Percentiles rank a stretch among this genome's conserved stretches.
Evolutionary conservation across 2,888 invertebrate genomes (phyloP).

Genomic region (Hemaris fuciformis): DNA sequence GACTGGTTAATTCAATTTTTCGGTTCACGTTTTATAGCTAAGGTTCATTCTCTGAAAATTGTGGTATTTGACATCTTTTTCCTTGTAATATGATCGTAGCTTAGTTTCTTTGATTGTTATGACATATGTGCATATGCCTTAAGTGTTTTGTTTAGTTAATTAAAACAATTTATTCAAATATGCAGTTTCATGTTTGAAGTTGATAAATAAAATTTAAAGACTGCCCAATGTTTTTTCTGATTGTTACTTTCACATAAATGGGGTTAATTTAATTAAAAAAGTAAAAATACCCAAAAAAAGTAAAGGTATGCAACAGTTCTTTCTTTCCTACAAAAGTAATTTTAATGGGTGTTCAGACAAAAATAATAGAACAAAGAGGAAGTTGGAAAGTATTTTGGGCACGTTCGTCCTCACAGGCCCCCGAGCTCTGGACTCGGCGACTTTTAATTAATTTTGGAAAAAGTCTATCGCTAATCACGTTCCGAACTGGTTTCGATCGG

Average conservation of each 20-base stretch:
- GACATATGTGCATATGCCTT: too few relatives aligned
- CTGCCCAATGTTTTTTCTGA: too few relatives aligned
- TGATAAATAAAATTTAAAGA: too few relatives aligned
- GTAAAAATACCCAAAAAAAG: too few relatives aligned
- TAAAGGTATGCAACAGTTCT: neutral
- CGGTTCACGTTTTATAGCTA: neutral
- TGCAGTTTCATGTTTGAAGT: too few relatives aligned
- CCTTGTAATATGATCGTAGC: too few relatives aligned
- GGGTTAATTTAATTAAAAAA: too few relatives aligned
- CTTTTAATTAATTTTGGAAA: conserved; percentile 71
- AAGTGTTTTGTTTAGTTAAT: too few relatives aligned
- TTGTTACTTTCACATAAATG: too few relatives aligned
- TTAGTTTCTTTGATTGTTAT: too few relatives aligned
- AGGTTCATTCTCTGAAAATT: neutral
- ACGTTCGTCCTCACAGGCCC: conserved; percentile 55
- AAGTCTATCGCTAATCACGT: conserved; percentile 56
- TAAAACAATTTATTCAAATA: too few relatives aligned
- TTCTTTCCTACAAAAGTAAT: neutral
- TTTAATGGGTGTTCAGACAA: conserved; percentile 37
- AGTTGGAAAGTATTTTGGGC: conserved; percentile 68
- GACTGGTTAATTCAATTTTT: neutral
- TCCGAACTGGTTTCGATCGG: conserved; percentile 38
- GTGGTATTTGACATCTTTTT: too few relatives aligned
- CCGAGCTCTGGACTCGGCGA: conserved; percentile 45
- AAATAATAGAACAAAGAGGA: conserved; percentile 57